Evolutionary conservation across 2,888 invertebrate genomes (phyloP).

Genomic region (Euphydryas editha): DNA sequence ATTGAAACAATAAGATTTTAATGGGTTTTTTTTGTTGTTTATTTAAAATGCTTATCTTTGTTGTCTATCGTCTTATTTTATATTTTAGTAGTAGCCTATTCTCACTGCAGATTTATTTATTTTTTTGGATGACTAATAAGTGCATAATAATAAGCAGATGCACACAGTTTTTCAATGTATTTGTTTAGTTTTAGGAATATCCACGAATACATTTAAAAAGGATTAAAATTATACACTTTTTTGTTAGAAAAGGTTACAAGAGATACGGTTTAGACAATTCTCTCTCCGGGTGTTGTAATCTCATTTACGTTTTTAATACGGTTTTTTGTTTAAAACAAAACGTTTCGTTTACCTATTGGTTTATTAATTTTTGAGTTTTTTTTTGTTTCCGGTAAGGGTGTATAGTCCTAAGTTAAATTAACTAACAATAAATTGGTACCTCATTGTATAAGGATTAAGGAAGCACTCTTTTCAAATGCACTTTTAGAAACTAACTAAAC

Average conservation of each 20-base stretch:
- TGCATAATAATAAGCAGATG: slow-evolving; percentile 22
- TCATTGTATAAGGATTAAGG: not conserved
- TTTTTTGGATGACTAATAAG: not conserved
- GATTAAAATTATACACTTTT: slow-evolving; percentile 23
- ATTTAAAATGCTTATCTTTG: no score
- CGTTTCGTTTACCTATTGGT: slow-evolving; percentile 20
- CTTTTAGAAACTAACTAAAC: not conserved
- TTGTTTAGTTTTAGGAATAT: slow-evolving; percentile 5
- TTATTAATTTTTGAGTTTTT: slow-evolving; percentile 2
- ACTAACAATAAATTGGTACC: slow-evolving; percentile 14
- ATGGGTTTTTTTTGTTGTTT: no score
- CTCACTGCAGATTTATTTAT: not conserved
- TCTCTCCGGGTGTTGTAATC: slow-evolving; percentile 41
- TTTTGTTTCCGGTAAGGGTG: slow-evolving; percentile 40
- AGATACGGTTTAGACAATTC: slow-evolving; percentile 30
- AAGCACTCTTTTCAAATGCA: not conserved
- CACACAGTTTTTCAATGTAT: slow-evolving; percentile 13
- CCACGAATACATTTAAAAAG: slow-evolving; percentile 23
- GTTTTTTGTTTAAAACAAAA: slow-evolving; percentile 34
- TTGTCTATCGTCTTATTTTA: no score
- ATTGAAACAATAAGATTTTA: no score
- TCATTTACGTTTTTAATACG: slow-evolving; percentile 42
- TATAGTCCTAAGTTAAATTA: slow-evolving; percentile 32
- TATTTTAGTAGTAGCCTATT: no score
- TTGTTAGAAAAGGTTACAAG: slow-evolving; percentile 21